These are phyloP conservation scores for Perithous albicinctus DNA, from an alignment of 2,888 invertebrate species.

Conservation along the genomic window DNA sequence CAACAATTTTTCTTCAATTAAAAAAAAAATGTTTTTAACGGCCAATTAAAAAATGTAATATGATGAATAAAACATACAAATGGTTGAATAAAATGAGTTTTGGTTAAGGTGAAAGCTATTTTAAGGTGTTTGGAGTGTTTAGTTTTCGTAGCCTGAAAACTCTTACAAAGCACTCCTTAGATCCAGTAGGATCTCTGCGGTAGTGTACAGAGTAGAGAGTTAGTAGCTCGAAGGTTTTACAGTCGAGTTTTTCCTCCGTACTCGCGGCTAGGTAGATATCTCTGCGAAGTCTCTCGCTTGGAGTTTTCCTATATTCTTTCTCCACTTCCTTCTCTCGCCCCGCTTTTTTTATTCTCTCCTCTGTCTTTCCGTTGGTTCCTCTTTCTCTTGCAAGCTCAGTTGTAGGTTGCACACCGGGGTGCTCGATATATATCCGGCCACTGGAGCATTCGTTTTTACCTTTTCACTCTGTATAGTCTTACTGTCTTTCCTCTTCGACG, in stretches of 20 bases:
- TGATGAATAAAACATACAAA: no score
- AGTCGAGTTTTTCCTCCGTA: slow-evolving; percentile 9
- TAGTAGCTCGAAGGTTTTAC: slow-evolving; percentile 9
- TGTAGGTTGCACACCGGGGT: slow-evolving; percentile 28
- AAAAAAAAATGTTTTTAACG: no score
- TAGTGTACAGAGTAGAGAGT: neutral
- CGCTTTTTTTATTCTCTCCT: slow-evolving; percentile 37
- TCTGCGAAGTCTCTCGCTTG: neutral
- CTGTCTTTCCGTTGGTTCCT: slow-evolving; percentile 32
- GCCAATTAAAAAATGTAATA: no score
- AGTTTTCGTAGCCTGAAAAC: neutral
- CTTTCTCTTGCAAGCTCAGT: slow-evolving; percentile 34
- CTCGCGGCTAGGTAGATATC: slow-evolving; percentile 20
- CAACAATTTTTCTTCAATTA: no score
- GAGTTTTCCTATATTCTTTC: neutral
- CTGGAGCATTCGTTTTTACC: slow-evolving; percentile 42
- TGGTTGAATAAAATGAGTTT: no score
- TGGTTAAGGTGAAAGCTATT: neutral
- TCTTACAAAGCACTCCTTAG: neutral
- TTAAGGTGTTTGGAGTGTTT: neutral
- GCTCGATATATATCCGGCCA: slow-evolving; percentile 58
- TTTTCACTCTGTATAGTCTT: neutral
- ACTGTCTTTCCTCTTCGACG: slow-evolving; percentile 3
- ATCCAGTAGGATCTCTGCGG: neutral
- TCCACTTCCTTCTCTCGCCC: slow-evolving; percentile 14